phyloP scores from a whole-genome alignment of 2,113 vertebrate genomes.

The Eleginops maclovinus region DNA sequence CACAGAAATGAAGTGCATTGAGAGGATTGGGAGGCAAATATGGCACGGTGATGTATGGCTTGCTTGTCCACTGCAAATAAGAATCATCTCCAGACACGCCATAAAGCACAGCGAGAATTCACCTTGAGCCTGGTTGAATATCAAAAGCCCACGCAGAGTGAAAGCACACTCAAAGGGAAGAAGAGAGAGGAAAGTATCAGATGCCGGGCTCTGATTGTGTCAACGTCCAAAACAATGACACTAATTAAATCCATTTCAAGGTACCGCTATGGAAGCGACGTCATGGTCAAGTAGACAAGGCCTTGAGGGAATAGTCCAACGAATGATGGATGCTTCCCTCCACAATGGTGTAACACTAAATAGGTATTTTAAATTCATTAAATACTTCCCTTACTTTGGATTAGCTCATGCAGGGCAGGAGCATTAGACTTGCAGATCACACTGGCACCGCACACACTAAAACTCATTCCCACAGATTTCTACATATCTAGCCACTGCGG shows the following conservation, averaged over 20 bases:
- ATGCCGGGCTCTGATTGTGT: slow-evolving; percentile 23
- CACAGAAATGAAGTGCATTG: slow-evolving; percentile 51
- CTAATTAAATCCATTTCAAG: slow-evolving; percentile 48
- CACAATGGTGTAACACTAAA: slow-evolving; percentile 54
- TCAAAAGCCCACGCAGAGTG: not conserved
- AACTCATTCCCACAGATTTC: slow-evolving; percentile 54
- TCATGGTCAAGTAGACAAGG: slow-evolving; percentile 46
- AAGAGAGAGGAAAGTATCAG: slow-evolving; percentile 8
- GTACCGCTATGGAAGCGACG: slow-evolving; percentile 22
- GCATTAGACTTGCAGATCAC: slow-evolving; percentile 77
- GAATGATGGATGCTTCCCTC: slow-evolving; percentile 65
- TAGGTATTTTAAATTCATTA: slow-evolving; percentile 73
- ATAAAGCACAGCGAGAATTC: slow-evolving; percentile 51
- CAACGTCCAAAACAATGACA: slow-evolving; percentile 32
- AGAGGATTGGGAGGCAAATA: slow-evolving; percentile 27
- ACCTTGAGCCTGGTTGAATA: slow-evolving; percentile 38
- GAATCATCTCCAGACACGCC: slow-evolving; percentile 50
- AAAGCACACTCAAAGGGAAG: not conserved
- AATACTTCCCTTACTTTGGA: slow-evolving; percentile 62
- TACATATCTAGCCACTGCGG: slow-evolving; percentile 69
- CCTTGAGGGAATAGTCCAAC: slow-evolving; percentile 40
- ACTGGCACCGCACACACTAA: slow-evolving; percentile 37
- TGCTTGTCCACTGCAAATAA: slow-evolving; percentile 49
- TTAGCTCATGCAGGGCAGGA: slow-evolving; percentile 45
- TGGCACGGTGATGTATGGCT: slow-evolving; percentile 45